These are phyloP conservation scores for Drosophila nikananu DNA, from an alignment of 1,140 invertebrate genomes.

Conservation along the genomic window DNA sequence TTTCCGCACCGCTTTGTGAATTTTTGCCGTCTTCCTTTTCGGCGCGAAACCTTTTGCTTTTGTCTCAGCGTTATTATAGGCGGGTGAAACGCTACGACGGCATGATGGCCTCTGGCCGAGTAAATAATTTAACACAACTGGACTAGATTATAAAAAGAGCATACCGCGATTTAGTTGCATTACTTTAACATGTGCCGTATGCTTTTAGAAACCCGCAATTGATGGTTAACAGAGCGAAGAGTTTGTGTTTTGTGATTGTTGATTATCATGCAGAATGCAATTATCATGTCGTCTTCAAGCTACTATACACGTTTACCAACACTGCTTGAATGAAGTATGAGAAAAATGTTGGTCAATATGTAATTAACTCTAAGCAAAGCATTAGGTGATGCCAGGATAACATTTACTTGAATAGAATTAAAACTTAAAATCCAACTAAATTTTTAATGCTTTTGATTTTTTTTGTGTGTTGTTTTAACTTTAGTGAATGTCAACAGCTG, in stretches of 20 bases:
- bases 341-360: not conserved
- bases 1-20: constrained; percentile 38
- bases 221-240: not conserved
- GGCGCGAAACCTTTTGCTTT: constrained; percentile 80
- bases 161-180: not conserved
- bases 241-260: not conserved
- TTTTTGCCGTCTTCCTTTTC: constrained; percentile 71
- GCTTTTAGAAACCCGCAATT: not conserved
- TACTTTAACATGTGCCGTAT: not conserved
- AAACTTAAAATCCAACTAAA: not conserved
- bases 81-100: constrained; percentile 54
- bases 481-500: not conserved
- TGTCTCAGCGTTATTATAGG: constrained; percentile 75
- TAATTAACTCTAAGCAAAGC: not conserved
- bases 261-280: not conserved
- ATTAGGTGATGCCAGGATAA: no score
- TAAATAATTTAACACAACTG: no score
- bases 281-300: not conserved
- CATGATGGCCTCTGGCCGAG: constrained; percentile 16
- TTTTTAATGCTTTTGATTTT: not conserved
- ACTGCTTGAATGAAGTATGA: not conserved
- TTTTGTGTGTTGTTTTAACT: not conserved
- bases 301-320: constrained; percentile 3
- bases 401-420: not conserved
- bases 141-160: not conserved